Base-by-base conservation (phyloP, 2,888 invertebrate genomes). In the Oligia fasciuncula region DNA sequence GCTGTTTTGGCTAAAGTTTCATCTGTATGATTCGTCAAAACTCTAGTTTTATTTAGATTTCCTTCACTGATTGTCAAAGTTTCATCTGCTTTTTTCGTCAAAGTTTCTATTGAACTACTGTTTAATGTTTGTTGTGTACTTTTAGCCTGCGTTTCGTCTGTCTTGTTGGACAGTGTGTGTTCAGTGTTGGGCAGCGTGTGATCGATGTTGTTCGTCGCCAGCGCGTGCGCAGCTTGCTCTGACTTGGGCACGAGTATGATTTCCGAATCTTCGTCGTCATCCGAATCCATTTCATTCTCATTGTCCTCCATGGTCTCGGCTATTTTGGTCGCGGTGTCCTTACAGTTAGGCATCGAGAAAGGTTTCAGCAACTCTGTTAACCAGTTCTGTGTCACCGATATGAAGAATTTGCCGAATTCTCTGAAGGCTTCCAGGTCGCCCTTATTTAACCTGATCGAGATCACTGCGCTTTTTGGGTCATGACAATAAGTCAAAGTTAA, bases 401-500 rank as follows among this genome's bases (percentile, higher is more conserved):
- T 85, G 81, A 93, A 92, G 87, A 94, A 95, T 75, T 90, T 92
- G 3, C 94, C 95, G 78, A 95, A 94, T 23, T 94, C 93, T 40
- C 87, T 85, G 85, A 93, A 95, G 3, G 75, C 76, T 0, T 87
- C 83, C 8, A 85, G 29, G 35, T 95, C 94, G 0, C 94, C 95
- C 0, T 87, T 79, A 0, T 71, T 65, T 40, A 91, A 67, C 70
- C 86, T 90, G 14, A 94, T 60, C 0, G 86, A 29, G 17, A 93
- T 70, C 0, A 85, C 83, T 0, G 89, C 91, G 62, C 82, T 88
- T 43, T 88, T 91, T 4, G 93, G 91, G 23, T 89, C 86, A 8
- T 83, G 79, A 6, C 86, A 79, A 85, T 87, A 94, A 3, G 89
- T 90, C 57, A 95, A 11, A 9, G 85, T 88, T 76, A 95, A 46